A percentile compares a stretch with the other conserved stretches of the same genome.
Conservation (phyloP, 1,140 invertebrate species). For the Drosophila rufa region DNA sequence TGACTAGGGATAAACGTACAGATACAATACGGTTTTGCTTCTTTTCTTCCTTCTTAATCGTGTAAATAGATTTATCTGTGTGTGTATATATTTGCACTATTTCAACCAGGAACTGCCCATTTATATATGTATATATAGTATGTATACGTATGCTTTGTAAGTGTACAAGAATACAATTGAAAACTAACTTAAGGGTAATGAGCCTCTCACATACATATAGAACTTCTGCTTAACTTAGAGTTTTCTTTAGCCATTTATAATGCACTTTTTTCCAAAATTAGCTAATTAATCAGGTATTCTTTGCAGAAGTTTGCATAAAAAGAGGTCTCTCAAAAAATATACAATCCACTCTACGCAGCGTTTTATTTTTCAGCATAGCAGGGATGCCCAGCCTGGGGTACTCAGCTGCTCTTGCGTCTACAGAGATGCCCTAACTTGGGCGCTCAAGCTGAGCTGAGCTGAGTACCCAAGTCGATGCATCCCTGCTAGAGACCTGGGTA, state of each 20-base stretch:
- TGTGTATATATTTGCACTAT: slow-evolving; percentile 75
- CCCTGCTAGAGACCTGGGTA: not conserved
- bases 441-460: too few relatives aligned
- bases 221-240: slow-evolving; percentile 10
- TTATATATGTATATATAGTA: slow-evolving; percentile 20
- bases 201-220: slow-evolving; percentile 27
- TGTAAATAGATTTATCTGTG: slow-evolving; percentile 62
- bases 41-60: slow-evolving; percentile 13
- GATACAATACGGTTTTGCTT: slow-evolving; percentile 26
- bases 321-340: slow-evolving; percentile 10
- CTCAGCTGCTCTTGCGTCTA: too few relatives aligned
- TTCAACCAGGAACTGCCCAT: slow-evolving; percentile 81
- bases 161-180: slow-evolving; percentile 25
- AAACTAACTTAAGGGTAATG: slow-evolving; percentile 30
- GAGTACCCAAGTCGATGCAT: too few relatives aligned
- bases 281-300: slow-evolving; percentile 11
- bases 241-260: slow-evolving; percentile 20
- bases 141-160: slow-evolving; percentile 15
- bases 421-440: too few relatives aligned
- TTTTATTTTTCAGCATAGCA: not conserved
- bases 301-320: slow-evolving; percentile 11
- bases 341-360: not conserved
- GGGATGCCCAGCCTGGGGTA: not conserved
- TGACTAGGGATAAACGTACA: slow-evolving; percentile 32
- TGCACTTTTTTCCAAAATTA: slow-evolving; percentile 27